phyloP scores from a whole-genome alignment of 2,888 invertebrate genomes.

The Eupithecia insigniata region DNA sequence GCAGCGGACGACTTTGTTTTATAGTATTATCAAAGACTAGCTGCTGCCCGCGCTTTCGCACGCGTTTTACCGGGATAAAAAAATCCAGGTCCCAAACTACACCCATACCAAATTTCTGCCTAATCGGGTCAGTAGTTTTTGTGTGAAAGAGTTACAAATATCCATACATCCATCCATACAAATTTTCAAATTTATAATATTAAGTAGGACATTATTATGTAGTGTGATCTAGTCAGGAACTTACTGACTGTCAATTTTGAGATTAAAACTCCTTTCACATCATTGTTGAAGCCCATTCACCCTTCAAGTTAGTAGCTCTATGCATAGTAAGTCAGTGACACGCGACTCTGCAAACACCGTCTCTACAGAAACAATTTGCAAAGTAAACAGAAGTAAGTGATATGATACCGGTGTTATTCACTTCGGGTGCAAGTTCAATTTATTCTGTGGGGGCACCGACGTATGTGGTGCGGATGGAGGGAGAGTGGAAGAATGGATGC shows the following conservation, averaged over 20 bases:
- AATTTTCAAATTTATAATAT: no score
- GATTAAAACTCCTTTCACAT: not conserved
- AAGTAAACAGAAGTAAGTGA: slow-evolving; percentile 32
- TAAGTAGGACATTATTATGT: no score
- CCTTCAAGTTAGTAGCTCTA: not conserved
- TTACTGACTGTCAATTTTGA: not conserved
- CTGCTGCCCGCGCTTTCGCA: no score
- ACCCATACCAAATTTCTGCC: no score
- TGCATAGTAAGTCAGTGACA: not conserved
- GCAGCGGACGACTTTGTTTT: no score
- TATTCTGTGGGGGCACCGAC: slow-evolving; percentile 41
- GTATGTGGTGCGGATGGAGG: not conserved
- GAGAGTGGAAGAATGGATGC: not conserved
- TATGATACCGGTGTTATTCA: slow-evolving; percentile 31
- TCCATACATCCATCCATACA: no score
- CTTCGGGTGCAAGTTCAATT: slow-evolving; percentile 42
- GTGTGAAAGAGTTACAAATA: no score
- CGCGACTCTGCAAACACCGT: slow-evolving; percentile 4
- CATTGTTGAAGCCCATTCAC: not conserved
- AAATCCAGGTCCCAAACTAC: no score
- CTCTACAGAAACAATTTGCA: slow-evolving; percentile 31
- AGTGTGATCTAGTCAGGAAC: no score
- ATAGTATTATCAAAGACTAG: no score
- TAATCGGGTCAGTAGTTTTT: no score
- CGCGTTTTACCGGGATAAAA: no score